A percentile compares a stretch with the other conserved stretches of the same genome.
Conservation (phyloP, 2,113 vertebrate genomes). For the Scophthalmus maximus region DNA sequence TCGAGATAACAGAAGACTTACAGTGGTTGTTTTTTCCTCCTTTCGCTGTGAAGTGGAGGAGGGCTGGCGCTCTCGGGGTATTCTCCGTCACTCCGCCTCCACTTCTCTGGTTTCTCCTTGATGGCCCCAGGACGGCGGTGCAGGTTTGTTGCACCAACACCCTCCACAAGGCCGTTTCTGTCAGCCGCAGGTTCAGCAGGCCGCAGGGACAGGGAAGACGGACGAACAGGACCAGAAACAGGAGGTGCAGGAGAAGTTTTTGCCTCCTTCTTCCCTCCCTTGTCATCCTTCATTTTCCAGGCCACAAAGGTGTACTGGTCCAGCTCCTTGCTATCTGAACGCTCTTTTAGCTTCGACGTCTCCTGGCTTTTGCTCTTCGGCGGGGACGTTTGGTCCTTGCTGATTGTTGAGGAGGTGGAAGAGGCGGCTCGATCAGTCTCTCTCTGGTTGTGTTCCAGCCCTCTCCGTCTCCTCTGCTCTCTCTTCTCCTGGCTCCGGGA, state of each 20-base stretch:
- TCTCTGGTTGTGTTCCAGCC: constrained; percentile 91
- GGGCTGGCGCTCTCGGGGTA: constrained; percentile 54
- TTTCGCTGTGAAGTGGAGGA: constrained; percentile 47
- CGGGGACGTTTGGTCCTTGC: constrained; percentile 66
- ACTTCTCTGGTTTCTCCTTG: constrained; percentile 87
- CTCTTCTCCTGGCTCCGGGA: constrained; percentile 89
- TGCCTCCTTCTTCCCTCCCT: constrained; percentile 73
- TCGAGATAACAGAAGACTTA: constrained; percentile 49
- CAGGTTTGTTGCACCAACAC: constrained; percentile 71
- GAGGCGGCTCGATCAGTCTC: constrained; percentile 86
- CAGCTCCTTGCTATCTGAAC: constrained; percentile 78
- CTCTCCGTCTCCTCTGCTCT: constrained; percentile 89
- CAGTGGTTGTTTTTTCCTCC: constrained; percentile 54
- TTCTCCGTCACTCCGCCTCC: constrained; percentile 75
- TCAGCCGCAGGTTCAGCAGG: constrained; percentile 24
- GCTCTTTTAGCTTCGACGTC: constrained; percentile 61
- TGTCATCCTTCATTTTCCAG: constrained; percentile 78
- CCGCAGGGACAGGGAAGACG: constrained; percentile 57
- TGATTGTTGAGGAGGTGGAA: constrained; percentile 35
- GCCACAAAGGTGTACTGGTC: constrained; percentile 82
- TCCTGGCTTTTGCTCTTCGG: constrained; percentile 69
- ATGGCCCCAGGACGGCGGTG: constrained; percentile 83
- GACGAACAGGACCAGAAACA: constrained; percentile 44
- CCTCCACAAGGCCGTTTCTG: constrained; percentile 56
- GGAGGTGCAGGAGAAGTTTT: constrained; percentile 55